Evolutionary conservation across 2,113 vertebrate species (phyloP).

Genomic region (Azemiops feae): DNA sequence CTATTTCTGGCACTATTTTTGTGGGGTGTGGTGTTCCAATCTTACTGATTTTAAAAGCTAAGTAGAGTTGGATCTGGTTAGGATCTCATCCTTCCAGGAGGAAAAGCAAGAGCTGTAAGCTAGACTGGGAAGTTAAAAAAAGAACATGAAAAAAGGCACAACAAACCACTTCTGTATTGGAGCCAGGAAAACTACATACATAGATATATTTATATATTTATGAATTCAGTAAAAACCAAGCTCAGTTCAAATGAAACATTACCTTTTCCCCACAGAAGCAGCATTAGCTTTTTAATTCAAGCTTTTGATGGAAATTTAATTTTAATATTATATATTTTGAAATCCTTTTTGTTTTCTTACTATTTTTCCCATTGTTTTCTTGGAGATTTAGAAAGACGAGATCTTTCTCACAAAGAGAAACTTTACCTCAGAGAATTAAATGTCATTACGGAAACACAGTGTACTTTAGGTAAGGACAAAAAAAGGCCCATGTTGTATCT

Average conservation of each 20-base stretch:
- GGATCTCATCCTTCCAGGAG: not conserved
- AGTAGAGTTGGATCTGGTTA: not conserved
- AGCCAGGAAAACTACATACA: not conserved
- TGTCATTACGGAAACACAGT: conserved; percentile 98
- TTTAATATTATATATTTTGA: not conserved
- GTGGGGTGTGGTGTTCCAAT: not conserved
- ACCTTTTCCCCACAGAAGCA: not conserved
- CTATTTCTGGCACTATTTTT: not conserved
- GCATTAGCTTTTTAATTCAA: not conserved
- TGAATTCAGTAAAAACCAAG: not conserved
- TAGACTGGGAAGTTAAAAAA: not conserved
- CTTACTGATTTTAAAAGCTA: not conserved
- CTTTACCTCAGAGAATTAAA: conserved; percentile 95
- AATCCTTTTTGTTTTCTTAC: conserved; percentile 22
- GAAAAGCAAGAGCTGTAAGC: not conserved
- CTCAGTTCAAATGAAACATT: not conserved
- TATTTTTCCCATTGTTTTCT: conserved; percentile 30
- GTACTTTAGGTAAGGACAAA: conserved; percentile 85
- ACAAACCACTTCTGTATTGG: not conserved
- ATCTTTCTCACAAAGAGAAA: conserved; percentile 97
- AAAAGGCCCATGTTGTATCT: not conserved
- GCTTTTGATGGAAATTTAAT: not conserved
- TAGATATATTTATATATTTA: not conserved
- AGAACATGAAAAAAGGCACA: not conserved
- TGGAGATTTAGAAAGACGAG: conserved; percentile 96